Evolutionary conservation across 2,797 vertebrate genomes (phyloP), one percentile per base, ranked within the genome.

Genomic region (Sylvia borin): DNA sequence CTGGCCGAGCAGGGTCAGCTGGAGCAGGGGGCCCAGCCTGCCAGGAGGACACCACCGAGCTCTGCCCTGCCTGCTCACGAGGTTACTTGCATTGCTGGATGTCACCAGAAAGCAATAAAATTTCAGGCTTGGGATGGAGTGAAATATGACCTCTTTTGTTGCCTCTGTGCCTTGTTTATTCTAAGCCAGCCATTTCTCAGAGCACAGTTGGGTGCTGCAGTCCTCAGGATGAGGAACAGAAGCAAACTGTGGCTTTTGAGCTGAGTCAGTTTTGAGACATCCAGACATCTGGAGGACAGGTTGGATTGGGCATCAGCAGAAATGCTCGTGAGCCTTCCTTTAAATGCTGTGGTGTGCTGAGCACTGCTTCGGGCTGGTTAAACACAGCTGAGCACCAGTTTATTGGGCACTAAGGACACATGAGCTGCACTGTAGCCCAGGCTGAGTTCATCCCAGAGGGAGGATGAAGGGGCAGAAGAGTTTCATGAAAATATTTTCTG

Each of bases 141-240:
- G 96, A 95, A 96, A 96, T 91, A 74, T 20, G 94, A 96, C 87
- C 96, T 95, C 95, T 77, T 90, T 88, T 96, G 94, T 96, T 93
- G 89, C 95, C 79, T 90, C 90, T 72, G 72, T 0, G 47, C 76
- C 85, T 92, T 92, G 91, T 96, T 96, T 96, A 73, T 80, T 85
- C 90, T 75, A 55, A 90, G 82, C 27, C 64, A 50, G 87, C 45
- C 87, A 4, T 88, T 94, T 47, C 85, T 88, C 87, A 57, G 86
- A 78, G 85, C 31, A 0, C 11, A 5, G 76, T 15, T 65, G 65
- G 92, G 76, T 15, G 42, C 88, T 7, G 47, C 9, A 1, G 66
- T 57, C 54, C 58, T 57, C 21, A 2, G 85, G 73, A n/a, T 9
- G 40, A 61, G 87, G 55, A 85, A 10, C 36, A 88, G 87, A 45